phyloP scores from a whole-genome alignment of 1,140 invertebrate species.

The Drosophila santomea region DNA sequence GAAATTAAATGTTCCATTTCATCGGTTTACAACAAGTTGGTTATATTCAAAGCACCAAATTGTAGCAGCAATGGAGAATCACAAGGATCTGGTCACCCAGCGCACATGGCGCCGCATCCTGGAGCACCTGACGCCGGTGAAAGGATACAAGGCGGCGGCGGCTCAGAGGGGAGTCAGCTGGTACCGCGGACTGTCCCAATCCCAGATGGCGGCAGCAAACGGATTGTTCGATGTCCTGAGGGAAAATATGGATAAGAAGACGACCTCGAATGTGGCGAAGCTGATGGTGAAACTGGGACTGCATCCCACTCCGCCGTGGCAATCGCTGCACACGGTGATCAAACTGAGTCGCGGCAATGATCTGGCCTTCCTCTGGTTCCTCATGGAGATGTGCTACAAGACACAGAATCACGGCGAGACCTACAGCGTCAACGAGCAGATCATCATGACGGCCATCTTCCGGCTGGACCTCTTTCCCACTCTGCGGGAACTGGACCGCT shows the following conservation, averaged over 20 bases:
- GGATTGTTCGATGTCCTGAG: not conserved
- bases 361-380: slow-evolving; percentile 74
- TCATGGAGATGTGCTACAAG: slow-evolving; percentile 71
- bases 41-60: slow-evolving; percentile 22
- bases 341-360: slow-evolving; percentile 59
- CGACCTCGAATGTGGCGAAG: not conserved
- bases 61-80: slow-evolving; percentile 7
- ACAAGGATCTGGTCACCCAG: not conserved
- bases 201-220: slow-evolving; percentile 41
- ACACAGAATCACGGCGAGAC: slow-evolving; percentile 1
- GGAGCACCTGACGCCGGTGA: not conserved
- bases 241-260: slow-evolving; percentile 50
- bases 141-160: not conserved
- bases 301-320: slow-evolving; percentile 7
- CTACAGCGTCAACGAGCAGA: slow-evolving; percentile 64
- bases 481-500: slow-evolving; percentile 58
- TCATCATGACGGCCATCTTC: slow-evolving; percentile 68
- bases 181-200: slow-evolving; percentile 56
- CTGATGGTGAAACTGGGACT: slow-evolving; percentile 45
- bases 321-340: slow-evolving; percentile 21
- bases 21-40: not conserved
- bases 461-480: slow-evolving; percentile 67
- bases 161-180: slow-evolving; percentile 21
- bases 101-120: not conserved
- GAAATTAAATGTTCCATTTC: not conserved